Evolutionary conservation across 2,797 vertebrate species (phyloP), one percentile per base, ranked within the genome.

Genomic region (Picus viridis): DNA sequence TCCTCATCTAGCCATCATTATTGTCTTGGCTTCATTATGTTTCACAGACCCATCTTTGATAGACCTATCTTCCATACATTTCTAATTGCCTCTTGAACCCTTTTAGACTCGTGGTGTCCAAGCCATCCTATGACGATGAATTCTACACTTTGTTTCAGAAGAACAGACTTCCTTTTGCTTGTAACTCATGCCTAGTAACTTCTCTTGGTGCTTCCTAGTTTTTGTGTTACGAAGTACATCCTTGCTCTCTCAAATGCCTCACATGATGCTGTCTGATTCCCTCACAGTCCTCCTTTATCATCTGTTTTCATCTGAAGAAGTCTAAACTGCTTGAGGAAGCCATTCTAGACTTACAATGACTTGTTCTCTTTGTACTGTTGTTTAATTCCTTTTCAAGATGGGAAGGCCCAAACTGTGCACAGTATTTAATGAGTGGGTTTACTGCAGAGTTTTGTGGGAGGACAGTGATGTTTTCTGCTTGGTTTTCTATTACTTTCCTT

Each of bases 401-500:
- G 27, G 64, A 76, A 76, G 53, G 16, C 57, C 57, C 34, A 79
- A 94, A 41, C 83, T 73, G 47, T 78, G 54, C 57, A 34, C 57
- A 53, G 80, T 68, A 34, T 58, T 81, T 89, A 89, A 77, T 64
- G 82, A 51, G 63, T 61, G 30, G 36, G 36, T 93, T 94, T 82
- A 56, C 71, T 68, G 89, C 68, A 51, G 74, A 64, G 68, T 76
- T 92, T 36, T 71, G 68, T 5, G 0, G 32, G 58, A 91, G 71
- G 63, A 41, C 39, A 51, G 34, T 58, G 65, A 30, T 0, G 20
- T 70, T 91, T 93, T 92, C 68, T 17, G 14, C 84, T 72, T 71
- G 54, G 27, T 81, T 95, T 92, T 91, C 92, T 67, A 58, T 92
- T 91, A 82, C 71, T 82, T 94, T 91, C 62, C 78, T 93, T 36